These are phyloP conservation scores for Cyanistes caeruleus DNA, from an alignment of 2,113 vertebrate species.

Conservation along the genomic window DNA sequence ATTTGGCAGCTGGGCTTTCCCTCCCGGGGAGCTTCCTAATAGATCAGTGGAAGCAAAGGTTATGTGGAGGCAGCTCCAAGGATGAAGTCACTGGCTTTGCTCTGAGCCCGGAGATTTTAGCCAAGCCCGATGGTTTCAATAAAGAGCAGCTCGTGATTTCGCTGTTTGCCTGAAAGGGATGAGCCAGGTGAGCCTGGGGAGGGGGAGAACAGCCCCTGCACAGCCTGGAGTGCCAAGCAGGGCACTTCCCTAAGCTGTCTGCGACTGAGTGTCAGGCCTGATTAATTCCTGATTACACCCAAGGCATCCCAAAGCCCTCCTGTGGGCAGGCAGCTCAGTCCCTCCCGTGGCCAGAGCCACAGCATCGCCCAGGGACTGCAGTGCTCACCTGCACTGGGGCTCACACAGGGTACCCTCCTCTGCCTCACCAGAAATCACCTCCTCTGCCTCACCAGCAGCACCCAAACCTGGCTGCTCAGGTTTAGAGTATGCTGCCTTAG, in stretches of 20 bases:
- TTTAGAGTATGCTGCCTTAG: accelerated
- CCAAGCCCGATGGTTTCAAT: slow-evolving; percentile 71
- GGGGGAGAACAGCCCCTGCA: background rate
- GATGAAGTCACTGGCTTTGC: slow-evolving; percentile 69
- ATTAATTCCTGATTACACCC: accelerated
- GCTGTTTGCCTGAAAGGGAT: background rate
- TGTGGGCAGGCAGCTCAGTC: accelerated
- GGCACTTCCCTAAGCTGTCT: background rate
- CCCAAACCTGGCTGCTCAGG: accelerated
- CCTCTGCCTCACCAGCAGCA: background rate
- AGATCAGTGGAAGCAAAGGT: slow-evolving; percentile 55
- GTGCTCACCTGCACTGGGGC: accelerated
- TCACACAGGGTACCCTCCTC: background rate
- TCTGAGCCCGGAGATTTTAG: slow-evolving; percentile 23
- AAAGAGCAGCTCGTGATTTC: background rate
- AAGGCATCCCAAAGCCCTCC: background rate
- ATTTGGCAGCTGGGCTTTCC: slow-evolving; percentile 56
- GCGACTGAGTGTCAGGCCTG: background rate
- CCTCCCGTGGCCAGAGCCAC: accelerated
- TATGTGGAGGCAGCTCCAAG: slow-evolving; percentile 22
- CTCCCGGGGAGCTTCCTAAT: slow-evolving; percentile 56
- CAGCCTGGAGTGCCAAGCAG: background rate
- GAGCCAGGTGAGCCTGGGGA: background rate
- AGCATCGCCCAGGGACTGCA: background rate
- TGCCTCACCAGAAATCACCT: background rate